These are phyloP conservation scores for Anas flavirostris DNA, from an alignment of 2,797 vertebrate genomes.

Conservation along the genomic window DNA sequence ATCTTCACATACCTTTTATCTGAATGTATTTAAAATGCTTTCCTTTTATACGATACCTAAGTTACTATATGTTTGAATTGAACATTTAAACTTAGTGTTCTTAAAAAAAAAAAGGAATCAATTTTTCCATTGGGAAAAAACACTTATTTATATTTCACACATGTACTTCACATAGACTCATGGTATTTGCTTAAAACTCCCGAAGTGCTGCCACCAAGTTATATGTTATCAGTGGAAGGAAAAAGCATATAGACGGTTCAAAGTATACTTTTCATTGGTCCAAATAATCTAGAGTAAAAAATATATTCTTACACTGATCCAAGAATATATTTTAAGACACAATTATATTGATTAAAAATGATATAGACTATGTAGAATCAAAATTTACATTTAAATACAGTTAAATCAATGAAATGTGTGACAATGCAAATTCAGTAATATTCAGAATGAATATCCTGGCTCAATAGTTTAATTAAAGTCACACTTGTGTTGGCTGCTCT, in stretches of 20 bases:
- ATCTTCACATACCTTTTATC: not conserved
- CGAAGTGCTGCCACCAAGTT: not conserved
- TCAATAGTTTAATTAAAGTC: conserved; percentile 38
- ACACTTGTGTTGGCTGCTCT: not conserved
- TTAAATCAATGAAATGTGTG: conserved; percentile 2
- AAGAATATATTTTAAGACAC: not conserved
- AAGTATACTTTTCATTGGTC: not conserved
- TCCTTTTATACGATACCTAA: not conserved
- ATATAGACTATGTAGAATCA: not conserved
- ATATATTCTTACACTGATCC: not conserved
- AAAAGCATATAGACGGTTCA: not conserved
- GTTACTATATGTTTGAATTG: not conserved
- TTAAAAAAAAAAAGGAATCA: no score
- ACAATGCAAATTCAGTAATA: conserved; percentile 26
- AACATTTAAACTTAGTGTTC: not conserved
- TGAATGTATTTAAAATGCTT: not conserved
- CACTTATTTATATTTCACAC: not conserved
- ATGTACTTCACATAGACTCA: not conserved
- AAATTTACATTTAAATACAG: not conserved
- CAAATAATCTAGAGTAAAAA: not conserved
- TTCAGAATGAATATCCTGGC: not conserved
- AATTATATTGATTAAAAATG: not conserved
- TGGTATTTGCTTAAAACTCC: not conserved
- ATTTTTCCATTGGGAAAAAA: not conserved
- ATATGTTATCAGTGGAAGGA: not conserved